Base-by-base conservation (phyloP, 2,888 invertebrate genomes). In the Caradrina kadenii region DNA sequence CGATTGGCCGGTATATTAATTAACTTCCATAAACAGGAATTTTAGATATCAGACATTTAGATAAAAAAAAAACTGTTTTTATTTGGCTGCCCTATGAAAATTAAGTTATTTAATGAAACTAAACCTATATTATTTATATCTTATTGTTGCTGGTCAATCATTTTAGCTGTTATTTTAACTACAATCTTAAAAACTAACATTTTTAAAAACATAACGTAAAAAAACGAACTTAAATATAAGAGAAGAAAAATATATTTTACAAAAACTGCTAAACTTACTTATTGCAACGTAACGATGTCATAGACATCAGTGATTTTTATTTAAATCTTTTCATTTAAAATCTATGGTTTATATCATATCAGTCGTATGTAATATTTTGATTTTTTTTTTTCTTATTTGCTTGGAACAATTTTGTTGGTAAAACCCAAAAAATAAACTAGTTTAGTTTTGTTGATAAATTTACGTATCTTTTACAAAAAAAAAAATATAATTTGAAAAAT, bases 251-350 rank as follows among this genome's bases (percentile, higher is more conserved):
- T 76, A 88, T 91, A 91, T 89, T 88, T 90, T 92, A 93, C 88
- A 93, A 87, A 91, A 90, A 76, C 63, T 65, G 80, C 82, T 88
- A 83, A 83, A 80, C 85, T 89, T 91, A 92, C 89, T 93, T 94
- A 94, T 94, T 94, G 94, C 94, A 93, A 93, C 92, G 73, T 79
- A 73, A 81, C 90, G 88, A 89, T 86, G 91, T 89, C 91, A 86
- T 85, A 85, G 90, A 92, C 92, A 90, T 86, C 89, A 84, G 58
- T 65, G 65, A 21, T 76, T 73, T 81, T 82, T 81, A 81, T 86
- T 80, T 83, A 77, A 70, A 75, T 79, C 73, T 73, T 82, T 73
- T 76, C 82, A 73, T 80, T 72, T 72, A 66, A 69, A 79, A 74
- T 77, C 87, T 86, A 86, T 81, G 80, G 79, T 83, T 75, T 85